Percentiles rank a stretch among this genome's conserved stretches.
Conservation (phyloP, 2,888 invertebrate genomes). For the Lasioglossum oenotherae region DNA sequence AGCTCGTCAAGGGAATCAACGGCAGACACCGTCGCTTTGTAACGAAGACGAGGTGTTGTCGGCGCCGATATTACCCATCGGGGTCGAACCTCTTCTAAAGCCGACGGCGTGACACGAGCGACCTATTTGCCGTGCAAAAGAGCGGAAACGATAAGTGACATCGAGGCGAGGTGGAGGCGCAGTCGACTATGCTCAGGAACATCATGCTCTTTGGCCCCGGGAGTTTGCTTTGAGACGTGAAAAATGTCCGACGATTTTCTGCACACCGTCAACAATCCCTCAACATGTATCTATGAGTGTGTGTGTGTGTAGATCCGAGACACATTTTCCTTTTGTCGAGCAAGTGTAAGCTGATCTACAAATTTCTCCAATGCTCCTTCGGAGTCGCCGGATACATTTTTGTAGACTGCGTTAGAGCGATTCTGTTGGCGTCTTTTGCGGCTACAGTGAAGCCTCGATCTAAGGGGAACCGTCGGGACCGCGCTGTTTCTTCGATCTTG, state of each 20-base stretch:
- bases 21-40: slow-evolving; percentile 46
- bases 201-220: slow-evolving; percentile 15
- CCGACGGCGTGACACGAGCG: slow-evolving; percentile 34
- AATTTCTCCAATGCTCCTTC: not conserved
- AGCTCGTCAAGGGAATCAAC: slow-evolving; percentile 51
- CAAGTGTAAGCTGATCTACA: not conserved
- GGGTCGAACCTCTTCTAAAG: slow-evolving; percentile 48
- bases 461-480: no score
- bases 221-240: slow-evolving; percentile 30
- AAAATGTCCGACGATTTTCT: slow-evolving; percentile 12
- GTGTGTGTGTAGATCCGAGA: not conserved
- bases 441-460: no score
- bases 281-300: not conserved
- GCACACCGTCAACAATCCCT: not conserved
- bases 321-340: not conserved
- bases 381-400: no score
- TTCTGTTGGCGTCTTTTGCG: no score
- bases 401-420: no score
- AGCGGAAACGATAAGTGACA: slow-evolving; percentile 49
- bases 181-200: slow-evolving; percentile 35
- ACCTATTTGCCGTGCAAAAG: slow-evolving; percentile 47
- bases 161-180: slow-evolving; percentile 10
- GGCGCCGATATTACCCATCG: slow-evolving; percentile 56
- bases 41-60: slow-evolving; percentile 59
- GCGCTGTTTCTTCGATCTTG: no score